These are phyloP conservation scores for Brienomyrus longianalis DNA, from an alignment of 2,113 vertebrate genomes.

Conservation along the genomic window DNA sequence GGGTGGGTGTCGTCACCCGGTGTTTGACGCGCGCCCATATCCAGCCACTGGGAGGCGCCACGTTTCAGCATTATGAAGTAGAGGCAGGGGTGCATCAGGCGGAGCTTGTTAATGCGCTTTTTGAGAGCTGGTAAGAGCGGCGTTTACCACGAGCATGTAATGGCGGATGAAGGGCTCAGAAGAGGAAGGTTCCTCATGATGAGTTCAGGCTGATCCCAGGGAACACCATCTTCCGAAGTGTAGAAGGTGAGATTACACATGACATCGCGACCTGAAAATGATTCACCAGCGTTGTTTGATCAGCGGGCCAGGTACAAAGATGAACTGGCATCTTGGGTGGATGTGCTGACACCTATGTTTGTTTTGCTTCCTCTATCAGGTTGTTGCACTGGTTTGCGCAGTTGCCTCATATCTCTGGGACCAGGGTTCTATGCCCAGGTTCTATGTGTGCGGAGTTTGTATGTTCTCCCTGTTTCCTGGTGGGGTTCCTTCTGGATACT, in stretches of 20 bases:
- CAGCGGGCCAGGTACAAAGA: background rate
- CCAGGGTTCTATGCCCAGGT: too few relatives aligned
- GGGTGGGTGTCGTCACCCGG: background rate
- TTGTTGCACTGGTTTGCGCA: too few relatives aligned
- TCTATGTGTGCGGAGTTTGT: too few relatives aligned
- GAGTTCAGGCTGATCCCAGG: background rate
- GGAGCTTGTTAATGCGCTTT: background rate
- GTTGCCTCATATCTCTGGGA: too few relatives aligned
- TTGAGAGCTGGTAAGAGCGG: background rate
- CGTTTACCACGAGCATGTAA: background rate
- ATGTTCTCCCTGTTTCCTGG: too few relatives aligned
- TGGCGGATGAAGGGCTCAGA: background rate
- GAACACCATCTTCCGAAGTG: background rate
- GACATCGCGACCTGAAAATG: background rate
- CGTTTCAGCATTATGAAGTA: background rate
- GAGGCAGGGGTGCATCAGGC: background rate
- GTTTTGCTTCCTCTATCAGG: too few relatives aligned
- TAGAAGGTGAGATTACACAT: background rate
- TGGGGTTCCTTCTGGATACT: too few relatives aligned
- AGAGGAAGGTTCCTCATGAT: background rate
- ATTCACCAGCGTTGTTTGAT: background rate
- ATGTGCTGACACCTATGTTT: background rate
- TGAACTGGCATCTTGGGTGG: background rate
- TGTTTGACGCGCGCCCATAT: too few relatives aligned
- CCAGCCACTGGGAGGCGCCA: background rate